phyloP scores from a whole-genome alignment of 2,113 vertebrate genomes.

The Brachypodius melanocephalos region DNA sequence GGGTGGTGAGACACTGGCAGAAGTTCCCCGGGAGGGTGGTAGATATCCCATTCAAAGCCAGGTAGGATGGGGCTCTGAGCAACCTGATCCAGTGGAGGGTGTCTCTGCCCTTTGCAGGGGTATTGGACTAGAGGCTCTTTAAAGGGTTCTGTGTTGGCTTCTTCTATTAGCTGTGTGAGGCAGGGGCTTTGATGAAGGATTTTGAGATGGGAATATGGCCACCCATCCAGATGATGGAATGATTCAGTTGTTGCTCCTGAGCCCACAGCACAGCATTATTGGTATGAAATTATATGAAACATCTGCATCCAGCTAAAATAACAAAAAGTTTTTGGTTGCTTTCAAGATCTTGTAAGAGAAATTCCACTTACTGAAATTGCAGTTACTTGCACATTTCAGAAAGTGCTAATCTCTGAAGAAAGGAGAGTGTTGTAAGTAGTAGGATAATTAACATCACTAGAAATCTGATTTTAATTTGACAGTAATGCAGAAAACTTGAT shows the following conservation, averaged over 20 bases:
- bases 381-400: background rate
- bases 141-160: background rate
- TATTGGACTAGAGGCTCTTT: background rate
- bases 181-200: background rate
- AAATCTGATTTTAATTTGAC: background rate
- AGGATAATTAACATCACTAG: background rate
- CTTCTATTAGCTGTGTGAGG: background rate
- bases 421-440: background rate
- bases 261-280: background rate
- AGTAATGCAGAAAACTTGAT: background rate
- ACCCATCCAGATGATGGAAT: background rate
- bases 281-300: background rate
- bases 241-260: background rate
- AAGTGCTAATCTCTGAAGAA: background rate
- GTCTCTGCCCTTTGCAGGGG: background rate
- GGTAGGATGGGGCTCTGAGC: background rate
- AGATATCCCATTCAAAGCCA: background rate
- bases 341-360: background rate
- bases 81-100: background rate
- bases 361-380: background rate
- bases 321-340: background rate
- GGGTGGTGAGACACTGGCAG: background rate
- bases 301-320: background rate
- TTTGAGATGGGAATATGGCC: background rate
- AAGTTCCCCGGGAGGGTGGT: background rate